These are phyloP conservation scores for Littorina saxatilis DNA, from an alignment of 1,140 invertebrate species.

Conservation along the genomic window DNA sequence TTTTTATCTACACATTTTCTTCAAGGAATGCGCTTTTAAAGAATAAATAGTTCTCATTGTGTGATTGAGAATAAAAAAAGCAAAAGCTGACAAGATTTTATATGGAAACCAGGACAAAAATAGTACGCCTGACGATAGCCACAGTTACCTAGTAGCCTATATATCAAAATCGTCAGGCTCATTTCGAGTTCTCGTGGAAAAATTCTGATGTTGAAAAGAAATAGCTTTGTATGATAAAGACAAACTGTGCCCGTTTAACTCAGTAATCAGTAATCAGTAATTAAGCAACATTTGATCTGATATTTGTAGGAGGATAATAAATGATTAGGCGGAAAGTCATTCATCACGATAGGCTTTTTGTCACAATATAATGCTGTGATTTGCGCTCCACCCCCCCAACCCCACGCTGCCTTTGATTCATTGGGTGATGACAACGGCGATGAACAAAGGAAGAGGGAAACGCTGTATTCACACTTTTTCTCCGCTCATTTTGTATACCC, in stretches of 20 bases:
- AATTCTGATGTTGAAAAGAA: not conserved
- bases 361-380: not conserved
- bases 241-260: not conserved
- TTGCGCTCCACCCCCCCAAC: no score
- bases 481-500: not conserved
- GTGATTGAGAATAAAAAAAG: no score
- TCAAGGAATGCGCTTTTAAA: no score
- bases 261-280: not conserved
- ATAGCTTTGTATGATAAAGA: not conserved
- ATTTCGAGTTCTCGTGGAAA: no score
- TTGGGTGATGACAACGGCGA: no score
- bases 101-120: no score
- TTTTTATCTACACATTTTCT: no score
- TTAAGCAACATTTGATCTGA: not conserved
- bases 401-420: not conserved
- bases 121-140: no score
- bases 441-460: no score
- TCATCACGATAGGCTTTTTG: not conserved
- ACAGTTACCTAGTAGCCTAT: no score
- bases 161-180: not conserved
- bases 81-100: no score
- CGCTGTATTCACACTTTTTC: not conserved
- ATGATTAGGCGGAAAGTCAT: not conserved
- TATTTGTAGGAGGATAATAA: not conserved
- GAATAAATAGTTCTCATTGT: no score